Base-by-base conservation (phyloP, 2,797 vertebrate species). In the Sandelia bainsii region DNA sequence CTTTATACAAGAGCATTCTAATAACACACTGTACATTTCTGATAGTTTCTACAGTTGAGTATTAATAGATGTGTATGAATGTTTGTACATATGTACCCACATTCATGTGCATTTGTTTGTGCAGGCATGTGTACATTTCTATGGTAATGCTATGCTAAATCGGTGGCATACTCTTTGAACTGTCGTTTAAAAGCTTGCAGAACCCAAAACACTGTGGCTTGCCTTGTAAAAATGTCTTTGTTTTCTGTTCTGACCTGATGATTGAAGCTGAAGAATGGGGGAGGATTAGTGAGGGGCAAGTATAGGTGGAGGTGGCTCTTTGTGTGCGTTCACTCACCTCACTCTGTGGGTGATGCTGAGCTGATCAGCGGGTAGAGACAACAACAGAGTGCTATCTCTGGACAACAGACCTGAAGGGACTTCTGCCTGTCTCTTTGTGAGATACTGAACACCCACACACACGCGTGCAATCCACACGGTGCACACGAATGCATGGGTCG, bases 381-480 rank as follows among this genome's bases (percentile, higher is more conserved):
- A 82, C 83, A 85, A 77, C 80, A 79, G 76, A 64, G 76, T 51
- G 59, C 81, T 91, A 92, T 92, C 91, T 91, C 67, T 69, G 80
- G 82, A 87, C 66, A 82, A 62, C 87, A 91, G 89, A 88, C 85
- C 72, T 46, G 44, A 42, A 72, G 22, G 7, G 80, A 79, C 77
- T 56, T 44, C 66, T 57, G 65, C 62, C 64, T 42, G 69, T 77
- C 79, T 80, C 63, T 62, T 80, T 79, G 56, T 63, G 63, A 72
- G 69, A 65, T 59, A 82, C 56, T 20, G 27, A 23, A 62, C 37
- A 69, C 77, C 45, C 67, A 80, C 64, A 53, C 69, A 6, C 37
- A 13, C 37, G 9, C 22, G 13, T 19, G 22, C 59, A 13, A 17
- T 45, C 40, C 40, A 17, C 16, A 2, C 19, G 17, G 17, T 27